A percentile compares a stretch with the other conserved stretches of the same genome.
These are phyloP conservation scores for Pyrochroa serraticornis DNA, from an alignment of 2,888 invertebrate species.

Conservation along the genomic window DNA sequence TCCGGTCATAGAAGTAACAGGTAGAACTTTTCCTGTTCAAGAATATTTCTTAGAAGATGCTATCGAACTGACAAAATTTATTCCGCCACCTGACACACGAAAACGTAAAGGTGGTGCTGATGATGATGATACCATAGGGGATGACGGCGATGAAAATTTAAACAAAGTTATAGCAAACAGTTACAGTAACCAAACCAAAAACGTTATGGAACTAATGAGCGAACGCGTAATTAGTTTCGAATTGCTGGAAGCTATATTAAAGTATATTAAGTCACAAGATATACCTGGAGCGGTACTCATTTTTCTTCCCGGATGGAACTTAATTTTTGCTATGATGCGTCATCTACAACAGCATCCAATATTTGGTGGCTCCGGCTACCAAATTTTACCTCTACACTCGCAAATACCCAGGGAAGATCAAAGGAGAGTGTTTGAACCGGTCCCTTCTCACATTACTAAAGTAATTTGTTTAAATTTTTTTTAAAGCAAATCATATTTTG, in stretches of 20 bases:
- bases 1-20: slow-evolving; percentile 89
- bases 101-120: slow-evolving; percentile 69
- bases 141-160: slow-evolving; percentile 70
- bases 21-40: slow-evolving; percentile 84
- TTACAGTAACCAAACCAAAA: slow-evolving; percentile 63
- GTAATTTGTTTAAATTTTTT: slow-evolving; percentile 56
- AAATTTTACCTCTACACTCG: slow-evolving; percentile 94
- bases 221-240: slow-evolving; percentile 95
- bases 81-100: slow-evolving; percentile 74
- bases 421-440: slow-evolving; percentile 87
- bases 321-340: slow-evolving; percentile 91
- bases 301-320: slow-evolving; percentile 97
- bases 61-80: slow-evolving; percentile 83
- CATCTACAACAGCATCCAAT: slow-evolving; percentile 75
- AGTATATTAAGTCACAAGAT: slow-evolving; percentile 64
- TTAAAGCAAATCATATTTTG: no score
- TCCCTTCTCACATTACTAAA: slow-evolving; percentile 83
- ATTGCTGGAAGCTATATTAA: slow-evolving; percentile 80
- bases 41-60: slow-evolving; percentile 95
- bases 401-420: slow-evolving; percentile 97
- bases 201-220: slow-evolving; percentile 75
- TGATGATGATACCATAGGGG: slow-evolving; percentile 60
- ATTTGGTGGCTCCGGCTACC: slow-evolving; percentile 66
- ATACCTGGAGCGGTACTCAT: slow-evolving; percentile 87
- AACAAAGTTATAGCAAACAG: slow-evolving; percentile 64